Evolutionary conservation across 2,797 vertebrate genomes (phyloP).

Genomic region (Stomatorhinus walkeri): DNA sequence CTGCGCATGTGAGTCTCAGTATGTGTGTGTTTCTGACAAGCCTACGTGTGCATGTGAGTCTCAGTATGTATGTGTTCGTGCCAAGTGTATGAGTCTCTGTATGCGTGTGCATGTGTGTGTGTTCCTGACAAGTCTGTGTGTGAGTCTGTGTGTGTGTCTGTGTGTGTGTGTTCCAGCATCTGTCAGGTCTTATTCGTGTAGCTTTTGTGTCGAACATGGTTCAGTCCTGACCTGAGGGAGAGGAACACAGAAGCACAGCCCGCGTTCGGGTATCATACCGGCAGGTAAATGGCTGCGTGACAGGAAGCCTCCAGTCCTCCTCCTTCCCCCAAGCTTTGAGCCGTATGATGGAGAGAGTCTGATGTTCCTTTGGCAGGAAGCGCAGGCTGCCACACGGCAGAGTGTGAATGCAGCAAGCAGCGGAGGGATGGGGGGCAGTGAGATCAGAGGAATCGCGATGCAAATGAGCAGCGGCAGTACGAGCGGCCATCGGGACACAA

Average conservation of each 20-base stretch:
- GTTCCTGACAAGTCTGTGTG: neutral
- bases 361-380: neutral
- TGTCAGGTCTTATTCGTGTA: neutral
- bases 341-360: neutral
- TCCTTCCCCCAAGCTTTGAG: neutral
- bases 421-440: neutral
- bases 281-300: neutral
- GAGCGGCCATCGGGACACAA: neutral
- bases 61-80: too few species aligned
- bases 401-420: neutral
- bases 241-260: neutral
- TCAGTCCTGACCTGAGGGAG: neutral
- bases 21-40: neutral
- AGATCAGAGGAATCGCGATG: neutral
- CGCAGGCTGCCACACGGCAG: neutral
- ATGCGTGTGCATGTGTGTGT: neutral
- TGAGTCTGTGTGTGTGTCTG: constrained; percentile 1
- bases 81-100: too few species aligned
- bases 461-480: neutral
- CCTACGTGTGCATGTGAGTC: too few species aligned
- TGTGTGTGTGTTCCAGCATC: neutral
- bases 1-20: neutral
- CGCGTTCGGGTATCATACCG: neutral
- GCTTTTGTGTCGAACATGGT: neutral
- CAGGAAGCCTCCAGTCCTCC: neutral